phyloP scores from a whole-genome alignment of 2,888 invertebrate species.

The Rotaria macrura region DNA sequence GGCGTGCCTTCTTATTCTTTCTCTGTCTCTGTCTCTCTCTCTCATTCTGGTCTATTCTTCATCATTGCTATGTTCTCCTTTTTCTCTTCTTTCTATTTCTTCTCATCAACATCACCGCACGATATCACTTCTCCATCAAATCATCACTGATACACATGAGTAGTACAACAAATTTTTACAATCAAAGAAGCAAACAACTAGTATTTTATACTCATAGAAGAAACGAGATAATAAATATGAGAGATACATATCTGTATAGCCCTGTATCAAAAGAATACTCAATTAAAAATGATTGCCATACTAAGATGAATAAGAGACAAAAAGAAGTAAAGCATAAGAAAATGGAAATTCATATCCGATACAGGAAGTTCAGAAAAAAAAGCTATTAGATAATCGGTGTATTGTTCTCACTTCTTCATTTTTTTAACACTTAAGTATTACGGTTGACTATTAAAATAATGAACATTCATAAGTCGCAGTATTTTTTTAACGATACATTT shows the following conservation, averaged over 20 bases:
- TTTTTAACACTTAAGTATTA: background rate
- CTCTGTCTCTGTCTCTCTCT: background rate
- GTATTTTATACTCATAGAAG: background rate
- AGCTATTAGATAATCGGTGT: background rate
- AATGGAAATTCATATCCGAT: background rate
- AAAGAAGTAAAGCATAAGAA: background rate
- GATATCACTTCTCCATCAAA: background rate
- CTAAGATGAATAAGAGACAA: background rate
- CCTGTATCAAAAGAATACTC: background rate
- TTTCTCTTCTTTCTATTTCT: background rate
- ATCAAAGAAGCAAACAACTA: background rate
- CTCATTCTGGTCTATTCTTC: background rate
- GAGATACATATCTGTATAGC: background rate
- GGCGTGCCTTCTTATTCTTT: background rate
- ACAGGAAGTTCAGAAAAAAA: background rate
- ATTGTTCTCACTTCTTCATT: background rate
- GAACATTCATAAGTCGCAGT: background rate
- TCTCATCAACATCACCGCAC: background rate
- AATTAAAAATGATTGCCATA: background rate
- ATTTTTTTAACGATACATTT: background rate
- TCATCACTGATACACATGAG: background rate
- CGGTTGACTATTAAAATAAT: background rate
- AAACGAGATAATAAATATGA: background rate
- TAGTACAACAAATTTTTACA: background rate
- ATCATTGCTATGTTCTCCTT: background rate